Percentiles rank a stretch among this genome's conserved stretches.
phyloP scores from a whole-genome alignment of 2,888 invertebrate genomes.

The Exocentrus adspersus region DNA sequence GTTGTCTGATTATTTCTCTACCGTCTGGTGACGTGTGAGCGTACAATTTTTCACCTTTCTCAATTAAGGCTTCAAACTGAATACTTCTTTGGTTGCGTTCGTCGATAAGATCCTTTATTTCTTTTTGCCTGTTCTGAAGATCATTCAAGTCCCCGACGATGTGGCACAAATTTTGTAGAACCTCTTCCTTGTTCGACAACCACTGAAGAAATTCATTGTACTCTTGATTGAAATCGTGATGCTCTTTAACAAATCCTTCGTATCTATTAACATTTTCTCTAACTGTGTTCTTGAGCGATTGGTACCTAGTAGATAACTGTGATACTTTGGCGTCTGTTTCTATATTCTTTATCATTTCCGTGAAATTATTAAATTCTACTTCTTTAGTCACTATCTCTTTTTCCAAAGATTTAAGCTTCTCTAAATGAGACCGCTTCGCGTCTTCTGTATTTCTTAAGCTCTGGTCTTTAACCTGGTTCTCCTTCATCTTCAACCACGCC shows the following conservation, averaged over 20 bases:
- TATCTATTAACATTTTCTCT: conserved; percentile 87
- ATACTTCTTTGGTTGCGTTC: conserved; percentile 79
- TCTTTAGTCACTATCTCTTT: conserved; percentile 76
- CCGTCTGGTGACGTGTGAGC: conserved; percentile 95
- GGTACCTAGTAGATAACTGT: conserved; percentile 82
- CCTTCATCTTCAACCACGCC: conserved; percentile 87
- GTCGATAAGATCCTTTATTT: conserved; percentile 82
- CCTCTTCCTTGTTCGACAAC: conserved; percentile 77
- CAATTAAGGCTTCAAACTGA: conserved; percentile 84
- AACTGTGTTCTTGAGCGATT: conserved; percentile 81
- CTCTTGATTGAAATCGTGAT: conserved; percentile 80
- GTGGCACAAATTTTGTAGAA: conserved; percentile 81
- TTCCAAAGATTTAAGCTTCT: conserved; percentile 78
- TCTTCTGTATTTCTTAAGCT: conserved; percentile 87
- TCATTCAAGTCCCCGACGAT: conserved; percentile 87
- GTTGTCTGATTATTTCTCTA: conserved; percentile 89
- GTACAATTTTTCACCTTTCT: conserved; percentile 91
- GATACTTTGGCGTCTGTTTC: conserved; percentile 83
- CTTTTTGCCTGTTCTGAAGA: conserved; percentile 84
- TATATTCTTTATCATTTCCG: conserved; percentile 76
- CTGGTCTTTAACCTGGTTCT: conserved; percentile 87
- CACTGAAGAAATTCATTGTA: conserved; percentile 79
- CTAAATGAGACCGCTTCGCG: conserved; percentile 81
- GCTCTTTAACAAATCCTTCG: conserved; percentile 86
- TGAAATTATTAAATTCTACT: conserved; percentile 73